Conservation (phyloP, 2,888 invertebrate species). For the Lasioglossum malachurum region DNA sequence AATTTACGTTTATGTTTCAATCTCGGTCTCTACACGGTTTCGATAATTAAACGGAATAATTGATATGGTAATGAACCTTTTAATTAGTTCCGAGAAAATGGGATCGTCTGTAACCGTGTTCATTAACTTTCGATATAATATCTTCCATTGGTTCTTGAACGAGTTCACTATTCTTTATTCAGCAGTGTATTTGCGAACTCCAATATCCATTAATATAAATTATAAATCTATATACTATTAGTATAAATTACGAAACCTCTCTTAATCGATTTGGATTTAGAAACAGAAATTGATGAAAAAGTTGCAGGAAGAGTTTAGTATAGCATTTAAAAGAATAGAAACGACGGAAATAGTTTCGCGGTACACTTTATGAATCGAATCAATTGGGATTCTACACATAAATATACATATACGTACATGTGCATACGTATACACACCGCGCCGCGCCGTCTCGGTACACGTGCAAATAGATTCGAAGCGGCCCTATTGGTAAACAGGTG, state of each 20-base stretch:
- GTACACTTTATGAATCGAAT: conserved; percentile 2
- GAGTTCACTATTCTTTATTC: not conserved
- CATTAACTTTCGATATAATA: conserved; percentile 2
- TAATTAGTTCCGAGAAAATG: conserved; percentile 57
- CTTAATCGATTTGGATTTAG: not conserved
- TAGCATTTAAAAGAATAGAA: not conserved
- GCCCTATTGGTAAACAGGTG: conserved; percentile 17
- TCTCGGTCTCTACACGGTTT: conserved; percentile 65
- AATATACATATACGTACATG: not conserved
- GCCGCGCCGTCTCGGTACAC: not conserved
- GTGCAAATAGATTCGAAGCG: conserved; percentile 31
- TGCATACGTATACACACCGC: not conserved
- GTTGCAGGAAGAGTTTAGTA: not conserved
- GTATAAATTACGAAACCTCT: not conserved
- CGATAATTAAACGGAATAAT: conserved; percentile 77
- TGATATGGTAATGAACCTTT: conserved; percentile 72
- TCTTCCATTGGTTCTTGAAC: not conserved
- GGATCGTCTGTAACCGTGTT: conserved; percentile 22
- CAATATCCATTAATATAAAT: not conserved
- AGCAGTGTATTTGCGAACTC: not conserved
- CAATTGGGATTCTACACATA: conserved; percentile 21
- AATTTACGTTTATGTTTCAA: conserved; percentile 77
- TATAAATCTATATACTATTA: not conserved
- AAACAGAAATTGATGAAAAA: not conserved
- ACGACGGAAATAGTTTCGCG: not conserved